Evolutionary conservation across 23 tunicate genomes (phyloP).

Genomic region (Ascidia mentula): DNA sequence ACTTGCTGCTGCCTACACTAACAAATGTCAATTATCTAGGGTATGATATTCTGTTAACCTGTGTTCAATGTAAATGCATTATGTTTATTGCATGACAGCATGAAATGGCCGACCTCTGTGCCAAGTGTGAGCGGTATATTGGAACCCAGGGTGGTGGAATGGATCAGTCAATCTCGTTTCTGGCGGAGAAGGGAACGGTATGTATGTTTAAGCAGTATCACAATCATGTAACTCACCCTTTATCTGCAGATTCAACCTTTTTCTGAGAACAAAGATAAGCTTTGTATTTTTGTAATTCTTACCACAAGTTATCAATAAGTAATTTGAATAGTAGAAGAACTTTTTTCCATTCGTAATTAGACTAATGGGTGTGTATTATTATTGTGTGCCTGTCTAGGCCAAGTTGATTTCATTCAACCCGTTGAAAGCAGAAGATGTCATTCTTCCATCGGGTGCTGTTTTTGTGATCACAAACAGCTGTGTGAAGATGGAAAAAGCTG

Average conservation of each 20-base stretch:
- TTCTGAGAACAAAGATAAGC: too few relatives aligned
- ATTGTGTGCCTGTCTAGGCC: conserved; percentile 35
- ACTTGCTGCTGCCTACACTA: conserved; percentile 54
- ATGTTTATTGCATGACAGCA: conserved; percentile 26
- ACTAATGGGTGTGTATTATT: background rate
- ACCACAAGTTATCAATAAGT: background rate
- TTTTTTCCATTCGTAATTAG: background rate
- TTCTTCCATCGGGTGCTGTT: conserved; percentile 66
- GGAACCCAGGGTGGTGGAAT: conserved; percentile 99
- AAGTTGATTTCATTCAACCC: conserved; percentile 91
- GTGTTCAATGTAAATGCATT: background rate
- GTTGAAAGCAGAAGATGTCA: conserved; percentile 57
- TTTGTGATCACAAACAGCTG: conserved; percentile 83
- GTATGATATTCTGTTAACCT: conserved; percentile 4
- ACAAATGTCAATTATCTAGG: conserved; percentile 26
- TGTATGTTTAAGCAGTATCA: background rate
- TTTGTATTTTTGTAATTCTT: background rate
- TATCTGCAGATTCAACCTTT: too few relatives aligned
- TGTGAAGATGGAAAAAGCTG: conserved; percentile 74
- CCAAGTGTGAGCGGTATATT: conserved; percentile 78
- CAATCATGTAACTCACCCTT: too few relatives aligned
- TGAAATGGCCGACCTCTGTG: conserved; percentile 74
- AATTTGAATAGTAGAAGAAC: background rate
- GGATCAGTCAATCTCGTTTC: conserved; percentile 94
- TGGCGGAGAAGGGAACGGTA: conserved; percentile 82